Conservation (phyloP, 1,140 invertebrate genomes). For the Acromyrmex echinatior region DNA sequence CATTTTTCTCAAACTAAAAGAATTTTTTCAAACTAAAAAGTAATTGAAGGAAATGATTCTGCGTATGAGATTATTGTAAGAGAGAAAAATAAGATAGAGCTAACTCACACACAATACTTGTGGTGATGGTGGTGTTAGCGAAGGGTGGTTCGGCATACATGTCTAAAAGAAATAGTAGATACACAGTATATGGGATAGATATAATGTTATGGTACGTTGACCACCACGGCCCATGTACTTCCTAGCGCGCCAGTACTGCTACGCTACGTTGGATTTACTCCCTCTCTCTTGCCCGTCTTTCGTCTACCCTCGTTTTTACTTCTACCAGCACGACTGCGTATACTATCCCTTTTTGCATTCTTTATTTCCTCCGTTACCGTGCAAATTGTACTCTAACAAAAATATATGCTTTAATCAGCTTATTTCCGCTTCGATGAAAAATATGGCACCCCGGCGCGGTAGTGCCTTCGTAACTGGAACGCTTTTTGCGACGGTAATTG, state of each 20-base stretch:
- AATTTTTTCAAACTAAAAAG: conserved; percentile 39
- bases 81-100: conserved; percentile 74
- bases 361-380: conserved; percentile 67
- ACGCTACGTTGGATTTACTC: conserved; percentile 79
- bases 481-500: conserved; percentile 55
- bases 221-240: conserved; percentile 80
- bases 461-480: conserved; percentile 36
- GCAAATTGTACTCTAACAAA: conserved; percentile 64
- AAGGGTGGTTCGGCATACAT: conserved; percentile 76
- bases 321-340: conserved; percentile 67
- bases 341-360: conserved; percentile 73
- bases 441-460: conserved; percentile 50
- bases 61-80: conserved; percentile 67
- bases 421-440: conserved; percentile 71
- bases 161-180: conserved; percentile 80
- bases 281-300: conserved; percentile 54
- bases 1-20: conserved; percentile 3
- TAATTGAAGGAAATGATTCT: conserved; percentile 68
- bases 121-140: conserved; percentile 64
- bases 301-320: conserved; percentile 72
- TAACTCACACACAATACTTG: conserved; percentile 73
- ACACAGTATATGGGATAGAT: conserved; percentile 78
- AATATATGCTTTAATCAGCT: conserved; percentile 73
- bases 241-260: conserved; percentile 68
- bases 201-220: conserved; percentile 84